phyloP scores from a whole-genome alignment of 2,888 invertebrate genomes.

The Nephrocerus scutellatus region DNA sequence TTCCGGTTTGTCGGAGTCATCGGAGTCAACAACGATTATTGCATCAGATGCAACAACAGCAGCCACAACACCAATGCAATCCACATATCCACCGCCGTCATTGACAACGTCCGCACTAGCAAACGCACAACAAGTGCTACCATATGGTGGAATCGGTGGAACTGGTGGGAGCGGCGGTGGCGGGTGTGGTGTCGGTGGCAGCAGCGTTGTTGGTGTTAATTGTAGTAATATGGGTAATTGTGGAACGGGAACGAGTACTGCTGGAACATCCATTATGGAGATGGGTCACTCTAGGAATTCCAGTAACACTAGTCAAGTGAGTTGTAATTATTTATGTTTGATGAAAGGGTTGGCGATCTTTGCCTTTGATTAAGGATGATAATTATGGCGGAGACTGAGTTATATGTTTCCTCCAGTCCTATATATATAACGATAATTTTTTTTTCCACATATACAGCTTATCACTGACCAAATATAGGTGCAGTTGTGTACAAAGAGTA shows the following conservation, averaged over 20 bases:
- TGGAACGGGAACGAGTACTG: slow-evolving; percentile 22
- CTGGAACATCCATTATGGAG: slow-evolving; percentile 40
- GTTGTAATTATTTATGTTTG: no score
- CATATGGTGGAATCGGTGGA: slow-evolving; percentile 30
- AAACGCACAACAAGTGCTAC: slow-evolving; percentile 35
- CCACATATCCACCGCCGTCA: slow-evolving; percentile 34
- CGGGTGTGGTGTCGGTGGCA: slow-evolving; percentile 22
- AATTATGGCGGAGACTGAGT: no score
- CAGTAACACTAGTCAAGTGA: slow-evolving; percentile 68
- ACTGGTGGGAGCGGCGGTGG: slow-evolving; percentile 30
- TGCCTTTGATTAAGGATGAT: no score
- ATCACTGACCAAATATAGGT: no score
- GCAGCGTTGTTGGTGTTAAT: slow-evolving; percentile 15
- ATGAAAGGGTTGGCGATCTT: no score
- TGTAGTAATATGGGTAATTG: slow-evolving; percentile 18
- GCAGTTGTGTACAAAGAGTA: no score
- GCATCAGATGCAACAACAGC: slow-evolving; percentile 13
- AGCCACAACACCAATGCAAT: slow-evolving; percentile 29
- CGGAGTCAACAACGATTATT: slow-evolving; percentile 38
- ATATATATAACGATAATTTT: slow-evolving; percentile 5
- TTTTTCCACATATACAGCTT: background rate
- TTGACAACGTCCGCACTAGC: slow-evolving; percentile 25
- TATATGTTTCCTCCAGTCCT: no score
- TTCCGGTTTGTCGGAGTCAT: slow-evolving; percentile 46
- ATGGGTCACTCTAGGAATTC: slow-evolving; percentile 65